These are phyloP conservation scores for Trachelus troglodyta DNA, from an alignment of 2,888 invertebrate genomes.

Conservation along the genomic window DNA sequence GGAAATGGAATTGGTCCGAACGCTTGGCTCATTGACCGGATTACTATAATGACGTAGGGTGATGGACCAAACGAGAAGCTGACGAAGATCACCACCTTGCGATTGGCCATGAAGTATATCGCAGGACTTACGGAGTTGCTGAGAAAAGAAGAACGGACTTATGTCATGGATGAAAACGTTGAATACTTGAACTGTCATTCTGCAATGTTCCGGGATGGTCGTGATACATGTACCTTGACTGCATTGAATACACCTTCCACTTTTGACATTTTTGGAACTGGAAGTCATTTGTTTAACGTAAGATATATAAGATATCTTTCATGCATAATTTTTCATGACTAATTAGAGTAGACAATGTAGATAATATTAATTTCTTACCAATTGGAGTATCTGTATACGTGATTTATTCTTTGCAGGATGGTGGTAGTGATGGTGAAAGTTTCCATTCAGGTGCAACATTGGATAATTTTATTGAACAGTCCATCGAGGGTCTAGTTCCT, in stretches of 20 bases:
- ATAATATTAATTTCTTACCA: neutral
- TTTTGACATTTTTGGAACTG: neutral
- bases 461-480: slow-evolving; percentile 17
- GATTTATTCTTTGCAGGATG: slow-evolving; percentile 11
- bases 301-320: neutral
- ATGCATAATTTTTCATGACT: neutral
- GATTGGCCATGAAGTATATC: slow-evolving; percentile 90
- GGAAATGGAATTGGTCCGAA: neutral
- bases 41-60: slow-evolving; percentile 10
- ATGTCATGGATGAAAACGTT: slow-evolving; percentile 13
- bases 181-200: slow-evolving; percentile 16
- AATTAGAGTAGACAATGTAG: neutral
- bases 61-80: slow-evolving; percentile 78
- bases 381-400: neutral
- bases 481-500: slow-evolving; percentile 16
- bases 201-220: slow-evolving; percentile 13
- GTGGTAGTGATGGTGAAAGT: slow-evolving; percentile 21
- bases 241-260: slow-evolving; percentile 8
- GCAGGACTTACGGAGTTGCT: slow-evolving; percentile 59
- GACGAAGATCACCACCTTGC: slow-evolving; percentile 89
- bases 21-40: neutral
- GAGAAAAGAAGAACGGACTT: slow-evolving; percentile 12
- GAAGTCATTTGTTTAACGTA: slow-evolving; percentile 9
- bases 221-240: slow-evolving; percentile 18
- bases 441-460: slow-evolving; percentile 20